Conservation (phyloP, 1,140 invertebrate species). For the Yoshiicerus persimilis region DNA sequence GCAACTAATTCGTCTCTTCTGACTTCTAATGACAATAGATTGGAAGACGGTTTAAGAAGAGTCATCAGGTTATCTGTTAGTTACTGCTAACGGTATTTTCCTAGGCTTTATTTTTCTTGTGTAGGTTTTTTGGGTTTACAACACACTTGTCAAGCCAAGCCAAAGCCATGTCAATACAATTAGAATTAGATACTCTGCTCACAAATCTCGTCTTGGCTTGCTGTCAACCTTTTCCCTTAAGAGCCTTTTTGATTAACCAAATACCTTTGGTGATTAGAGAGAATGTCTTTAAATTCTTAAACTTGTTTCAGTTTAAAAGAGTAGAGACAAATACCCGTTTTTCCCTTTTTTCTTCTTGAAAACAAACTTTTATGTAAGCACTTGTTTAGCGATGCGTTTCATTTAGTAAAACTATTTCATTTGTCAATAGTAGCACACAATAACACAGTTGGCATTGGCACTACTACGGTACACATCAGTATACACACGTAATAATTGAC, state of each 20-base stretch:
- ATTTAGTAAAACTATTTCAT: not conserved
- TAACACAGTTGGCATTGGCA: not conserved
- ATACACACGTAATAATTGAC: not conserved
- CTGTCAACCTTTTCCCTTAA: not conserved
- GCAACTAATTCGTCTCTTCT: not conserved
- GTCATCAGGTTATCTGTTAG: slow-evolving; percentile 4
- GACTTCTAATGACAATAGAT: not conserved
- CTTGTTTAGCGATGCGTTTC: not conserved
- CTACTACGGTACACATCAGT: not conserved
- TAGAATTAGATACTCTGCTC: not conserved
- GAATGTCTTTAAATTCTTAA: not conserved
- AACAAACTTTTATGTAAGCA: not conserved
- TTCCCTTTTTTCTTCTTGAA: not conserved
- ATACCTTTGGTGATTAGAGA: not conserved
- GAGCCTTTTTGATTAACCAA: not conserved
- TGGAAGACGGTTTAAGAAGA: not conserved
- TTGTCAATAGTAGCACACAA: not conserved
- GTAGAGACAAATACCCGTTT: not conserved
- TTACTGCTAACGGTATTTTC: not conserved
- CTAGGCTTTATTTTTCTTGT: not conserved
- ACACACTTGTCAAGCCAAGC: not conserved
- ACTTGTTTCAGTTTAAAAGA: not conserved
- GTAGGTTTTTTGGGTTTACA: not conserved
- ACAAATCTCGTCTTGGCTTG: not conserved
- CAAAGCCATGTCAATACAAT: too few species aligned